A percentile compares a stretch with the other conserved stretches of the same genome.
Conservation (phyloP, 1,140 invertebrate species). For the honey bee (Apis mellifera) region Amel_HAv3.1 CM009939.2:9444001-9444500, state of each 20-base stretch:
- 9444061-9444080: too few species aligned
- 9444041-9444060: too few species aligned
- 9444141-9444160: too few species aligned
- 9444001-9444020: too few species aligned
- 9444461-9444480: conserved; percentile 30
- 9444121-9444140: too few species aligned
- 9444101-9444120: background rate
- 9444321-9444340: conserved; percentile 7
- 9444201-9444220: background rate
- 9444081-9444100: too few species aligned
- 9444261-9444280: background rate
- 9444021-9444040: too few species aligned
- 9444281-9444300: background rate
- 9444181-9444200: too few species aligned
- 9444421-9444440: too few species aligned
- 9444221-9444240: background rate
- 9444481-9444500: conserved; percentile 11
- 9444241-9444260: background rate
- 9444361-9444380: background rate
- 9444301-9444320: background rate
- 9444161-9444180: background rate
- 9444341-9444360: background rate
- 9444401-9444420: conserved; percentile 41
- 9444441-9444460: background rate
- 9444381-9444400: conserved; percentile 16